Conservation (phyloP, 2,797 vertebrate genomes). For the Lepidocolaptes lacrymiger region DNA sequence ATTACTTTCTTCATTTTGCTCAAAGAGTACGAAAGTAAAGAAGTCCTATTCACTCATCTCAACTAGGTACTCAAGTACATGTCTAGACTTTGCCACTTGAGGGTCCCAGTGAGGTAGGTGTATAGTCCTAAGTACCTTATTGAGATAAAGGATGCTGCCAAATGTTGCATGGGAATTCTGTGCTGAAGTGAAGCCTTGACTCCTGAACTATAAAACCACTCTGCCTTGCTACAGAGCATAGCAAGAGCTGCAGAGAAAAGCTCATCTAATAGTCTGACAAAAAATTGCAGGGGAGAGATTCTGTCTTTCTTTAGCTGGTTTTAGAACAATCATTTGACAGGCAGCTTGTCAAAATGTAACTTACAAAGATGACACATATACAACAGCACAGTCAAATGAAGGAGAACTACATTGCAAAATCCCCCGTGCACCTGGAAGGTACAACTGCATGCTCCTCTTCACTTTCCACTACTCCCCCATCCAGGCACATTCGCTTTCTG, state of each 20-base stretch:
- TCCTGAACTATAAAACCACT: not conserved
- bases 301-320: not conserved
- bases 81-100: not conserved
- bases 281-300: not conserved
- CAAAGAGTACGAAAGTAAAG: not conserved
- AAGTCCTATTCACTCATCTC: not conserved
- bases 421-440: not conserved
- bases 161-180: not conserved
- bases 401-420: not conserved
- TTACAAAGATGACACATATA: not conserved
- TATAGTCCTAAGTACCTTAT: not conserved
- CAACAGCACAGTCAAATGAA: not conserved
- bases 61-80: not conserved
- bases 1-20: not conserved
- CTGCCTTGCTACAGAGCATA: not conserved
- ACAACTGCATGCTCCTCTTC: not conserved
- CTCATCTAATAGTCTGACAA: not conserved
- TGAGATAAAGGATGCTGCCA: not conserved
- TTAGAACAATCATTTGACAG: conserved; percentile 21
- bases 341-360: conserved; percentile 38
- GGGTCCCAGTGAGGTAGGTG: not conserved
- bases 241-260: not conserved
- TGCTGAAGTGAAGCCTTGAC: not conserved
- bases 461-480: not conserved
- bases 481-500: not conserved